These are phyloP conservation scores for Dascillus cervinus DNA, from an alignment of 2,888 invertebrate genomes.

Conservation along the genomic window DNA sequence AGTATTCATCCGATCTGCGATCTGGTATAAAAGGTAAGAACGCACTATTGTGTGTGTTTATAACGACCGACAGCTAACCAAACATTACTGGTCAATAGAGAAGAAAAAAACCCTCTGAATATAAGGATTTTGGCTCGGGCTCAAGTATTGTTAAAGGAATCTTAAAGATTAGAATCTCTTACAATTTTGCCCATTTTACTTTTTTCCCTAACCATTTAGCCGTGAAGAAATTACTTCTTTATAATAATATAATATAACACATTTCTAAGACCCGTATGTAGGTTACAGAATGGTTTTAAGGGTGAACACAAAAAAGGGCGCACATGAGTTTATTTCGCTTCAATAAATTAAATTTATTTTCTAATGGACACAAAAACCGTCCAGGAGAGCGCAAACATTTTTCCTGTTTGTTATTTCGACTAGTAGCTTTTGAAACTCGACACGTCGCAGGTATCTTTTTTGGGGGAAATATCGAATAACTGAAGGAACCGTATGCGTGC, in stretches of 20 bases:
- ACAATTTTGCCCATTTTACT: slow-evolving; percentile 32
- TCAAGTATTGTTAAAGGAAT: slow-evolving; percentile 28
- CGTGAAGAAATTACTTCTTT: slow-evolving; percentile 45
- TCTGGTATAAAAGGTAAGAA: slow-evolving; percentile 25
- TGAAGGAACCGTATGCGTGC: too few species aligned
- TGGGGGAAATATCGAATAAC: too few species aligned
- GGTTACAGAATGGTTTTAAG: too few species aligned
- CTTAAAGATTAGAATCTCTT: slow-evolving; percentile 39
- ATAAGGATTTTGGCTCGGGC: slow-evolving; percentile 39
- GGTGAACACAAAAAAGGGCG: too few species aligned
- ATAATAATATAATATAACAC: slow-evolving; percentile 44
- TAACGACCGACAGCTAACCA: slow-evolving; percentile 54
- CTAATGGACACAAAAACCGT: too few species aligned
- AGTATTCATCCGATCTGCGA: slow-evolving; percentile 33
- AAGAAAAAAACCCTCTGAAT: slow-evolving; percentile 43
- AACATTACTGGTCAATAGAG: slow-evolving; percentile 59
- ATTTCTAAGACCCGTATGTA: too few species aligned
- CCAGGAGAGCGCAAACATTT: too few species aligned
- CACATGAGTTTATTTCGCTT: too few species aligned
- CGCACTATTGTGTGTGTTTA: slow-evolving; percentile 28
- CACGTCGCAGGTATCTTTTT: too few species aligned
- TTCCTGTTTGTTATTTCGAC: too few species aligned
- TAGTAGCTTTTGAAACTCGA: too few species aligned
- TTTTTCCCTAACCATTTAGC: slow-evolving; percentile 39
- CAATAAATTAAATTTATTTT: too few species aligned